Evolutionary conservation across 2,113 vertebrate genomes (phyloP).

Genomic region (Seriola quinqueradiata): DNA sequence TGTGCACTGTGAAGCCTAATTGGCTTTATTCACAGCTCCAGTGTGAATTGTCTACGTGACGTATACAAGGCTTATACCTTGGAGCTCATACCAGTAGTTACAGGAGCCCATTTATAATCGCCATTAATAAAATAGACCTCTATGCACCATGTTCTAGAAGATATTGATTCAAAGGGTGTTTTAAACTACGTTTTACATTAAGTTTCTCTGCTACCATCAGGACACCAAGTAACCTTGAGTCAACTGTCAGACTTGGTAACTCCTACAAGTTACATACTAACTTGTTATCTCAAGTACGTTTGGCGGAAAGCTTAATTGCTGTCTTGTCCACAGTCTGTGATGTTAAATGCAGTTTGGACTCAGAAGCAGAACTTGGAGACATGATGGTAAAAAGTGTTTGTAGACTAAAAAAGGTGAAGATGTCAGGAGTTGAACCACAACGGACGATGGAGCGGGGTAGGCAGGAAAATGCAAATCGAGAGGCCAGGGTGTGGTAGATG

Average conservation of each 20-base stretch:
- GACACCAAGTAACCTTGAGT: slow-evolving; percentile 4
- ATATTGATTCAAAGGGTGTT: slow-evolving; percentile 14
- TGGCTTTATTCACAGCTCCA: slow-evolving; percentile 77
- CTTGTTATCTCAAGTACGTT: background rate
- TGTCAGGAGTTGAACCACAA: no score
- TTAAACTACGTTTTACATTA: slow-evolving; percentile 1
- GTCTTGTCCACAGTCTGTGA: no score
- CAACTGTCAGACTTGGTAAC: background rate
- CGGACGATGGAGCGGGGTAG: no score
- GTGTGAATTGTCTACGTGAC: slow-evolving; percentile 64
- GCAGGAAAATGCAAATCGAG: no score
- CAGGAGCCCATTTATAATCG: background rate
- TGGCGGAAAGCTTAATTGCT: background rate
- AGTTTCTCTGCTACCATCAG: background rate
- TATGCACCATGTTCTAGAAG: slow-evolving; percentile 19
- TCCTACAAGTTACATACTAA: background rate
- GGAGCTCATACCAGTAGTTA: slow-evolving; percentile 6
- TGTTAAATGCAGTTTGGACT: no score
- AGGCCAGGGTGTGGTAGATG: no score
- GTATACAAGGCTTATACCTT: background rate
- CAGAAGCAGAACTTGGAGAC: no score
- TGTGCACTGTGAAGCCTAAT: slow-evolving; percentile 77
- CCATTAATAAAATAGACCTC: background rate
- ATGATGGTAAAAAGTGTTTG: no score
- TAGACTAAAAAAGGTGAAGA: no score